Base-by-base conservation (phyloP, 2,888 invertebrate species). In the Theodoxus fluviatilis region DNA sequence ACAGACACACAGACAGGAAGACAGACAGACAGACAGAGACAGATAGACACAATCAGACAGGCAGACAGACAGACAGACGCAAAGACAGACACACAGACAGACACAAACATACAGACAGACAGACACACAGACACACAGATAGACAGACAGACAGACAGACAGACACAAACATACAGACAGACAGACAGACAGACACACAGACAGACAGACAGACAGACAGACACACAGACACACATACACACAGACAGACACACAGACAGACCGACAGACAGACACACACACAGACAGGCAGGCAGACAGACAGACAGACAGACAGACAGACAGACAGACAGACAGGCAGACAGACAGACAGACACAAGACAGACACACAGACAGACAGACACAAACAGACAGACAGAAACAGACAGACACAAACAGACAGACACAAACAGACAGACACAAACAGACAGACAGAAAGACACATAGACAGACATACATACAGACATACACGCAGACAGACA, bases 401-500 rank as follows among this genome's bases (percentile, higher is more conserved):
- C 9, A 52, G 6, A 52, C 4, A 52, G 6, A 25, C 22, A 52
- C 22, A 52, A 7, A 52, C 15, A 52, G 15, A 6, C 6, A 52
- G 22, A 52, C 52, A 52, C 12, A 25, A 52, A 52, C 52, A 52
- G 6, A 15, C 52, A 6, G 22, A 6, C 6, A 52, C 9, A 6
- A 52, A 7, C n/a, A 52, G 22, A 6, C 15, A n/a, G 6, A 6
- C 52, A n/a, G 22, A 25, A 6, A 15, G 4, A 52, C n/a, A 59
- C 12, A 9, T 6, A 9, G 3, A 31, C 6, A 12, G 61, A 6
- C 18, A 69, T 72, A 37, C 67, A 70, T 15, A 65, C 73, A 15
- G 57, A 70, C 59, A 70, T 68, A 6, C 71, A 67, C 28, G 61
- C 55, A 43, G n/a, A n/a, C n/a, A n/a, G 3, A 55, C 18, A 52